A percentile compares a stretch with the other conserved stretches of the same genome.
phyloP scores from a whole-genome alignment of 2,888 invertebrate species.

The Lasiommata megera region DNA sequence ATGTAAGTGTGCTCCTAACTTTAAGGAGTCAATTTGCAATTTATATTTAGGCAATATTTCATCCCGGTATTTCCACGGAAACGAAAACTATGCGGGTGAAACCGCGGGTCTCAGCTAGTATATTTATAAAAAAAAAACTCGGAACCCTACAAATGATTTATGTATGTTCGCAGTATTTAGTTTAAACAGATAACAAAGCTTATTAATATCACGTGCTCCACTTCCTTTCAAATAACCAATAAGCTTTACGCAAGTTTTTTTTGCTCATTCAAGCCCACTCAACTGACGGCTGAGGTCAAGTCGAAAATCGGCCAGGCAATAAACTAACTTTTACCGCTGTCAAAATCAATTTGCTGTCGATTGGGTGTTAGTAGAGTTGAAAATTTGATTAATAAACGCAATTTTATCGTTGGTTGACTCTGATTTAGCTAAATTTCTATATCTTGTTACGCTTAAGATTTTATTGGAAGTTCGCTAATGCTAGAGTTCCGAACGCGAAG shows the following conservation, averaged over 20 bases:
- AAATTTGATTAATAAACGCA: constrained; percentile 20
- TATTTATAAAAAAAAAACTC: too few relatives aligned
- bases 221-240: constrained; percentile 43
- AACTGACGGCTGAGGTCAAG: constrained; percentile 44
- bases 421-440: constrained; percentile 38
- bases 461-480: too few relatives aligned
- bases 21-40: too few relatives aligned
- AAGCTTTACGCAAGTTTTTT: constrained; percentile 44
- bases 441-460: too few relatives aligned
- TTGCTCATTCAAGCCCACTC: constrained; percentile 39
- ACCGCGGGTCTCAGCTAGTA: too few relatives aligned
- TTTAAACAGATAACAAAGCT: constrained; percentile 29
- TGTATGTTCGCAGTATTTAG: constrained; percentile 13
- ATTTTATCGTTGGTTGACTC: constrained; percentile 29
- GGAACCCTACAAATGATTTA: constrained; percentile 6
- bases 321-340: constrained; percentile 33
- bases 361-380: constrained; percentile 5
- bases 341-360: constrained; percentile 24
- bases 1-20: too few relatives aligned
- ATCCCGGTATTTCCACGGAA: too few relatives aligned
- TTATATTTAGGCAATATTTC: too few relatives aligned
- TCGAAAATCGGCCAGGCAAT: constrained; percentile 36
- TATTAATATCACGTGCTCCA: constrained; percentile 36
- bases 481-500: too few relatives aligned
- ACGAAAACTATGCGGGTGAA: too few relatives aligned